Conservation (phyloP, 2,888 invertebrate genomes). For the Ectobius pallidus region DNA sequence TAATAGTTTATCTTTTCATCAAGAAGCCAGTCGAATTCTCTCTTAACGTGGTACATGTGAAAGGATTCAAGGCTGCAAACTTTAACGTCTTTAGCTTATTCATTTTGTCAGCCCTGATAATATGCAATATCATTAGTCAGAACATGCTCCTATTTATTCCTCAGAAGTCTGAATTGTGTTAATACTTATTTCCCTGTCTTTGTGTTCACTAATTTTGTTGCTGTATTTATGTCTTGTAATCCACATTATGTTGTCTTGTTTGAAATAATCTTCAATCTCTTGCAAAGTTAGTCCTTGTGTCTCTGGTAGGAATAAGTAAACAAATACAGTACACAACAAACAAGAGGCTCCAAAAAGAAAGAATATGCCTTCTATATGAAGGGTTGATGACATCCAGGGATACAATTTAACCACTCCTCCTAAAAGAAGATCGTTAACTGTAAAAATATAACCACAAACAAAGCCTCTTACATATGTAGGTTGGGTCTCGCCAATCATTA, state of each 20-base stretch:
- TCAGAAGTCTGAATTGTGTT: too few species aligned
- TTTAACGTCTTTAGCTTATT: too few species aligned
- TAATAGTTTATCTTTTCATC: too few species aligned
- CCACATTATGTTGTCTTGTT: constrained; percentile 61
- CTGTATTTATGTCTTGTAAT: constrained; percentile 6
- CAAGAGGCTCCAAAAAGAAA: constrained; percentile 70
- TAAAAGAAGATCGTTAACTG: constrained; percentile 69
- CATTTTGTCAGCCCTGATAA: too few species aligned
- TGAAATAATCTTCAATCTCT: constrained; percentile 81
- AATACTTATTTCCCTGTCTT: too few species aligned
- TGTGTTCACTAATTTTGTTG: too few species aligned
- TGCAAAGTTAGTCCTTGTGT: constrained; percentile 73
- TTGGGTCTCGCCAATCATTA: constrained; percentile 77
- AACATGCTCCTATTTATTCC: too few species aligned
- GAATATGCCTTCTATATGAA: constrained; percentile 73
- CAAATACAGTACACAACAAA: constrained; percentile 65
- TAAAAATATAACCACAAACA: constrained; percentile 75
- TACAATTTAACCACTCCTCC: constrained; percentile 74
- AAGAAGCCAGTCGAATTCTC: too few species aligned
- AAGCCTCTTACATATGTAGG: constrained; percentile 75
- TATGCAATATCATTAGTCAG: too few species aligned
- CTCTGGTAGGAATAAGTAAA: constrained; percentile 74
- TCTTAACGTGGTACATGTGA: too few species aligned
- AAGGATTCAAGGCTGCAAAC: too few species aligned
- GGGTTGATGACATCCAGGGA: constrained; percentile 55